A percentile compares a stretch with the other conserved stretches of the same genome.
Evolutionary conservation across 2,888 invertebrate genomes (phyloP).

Genomic region (Agrotis clavis): DNA sequence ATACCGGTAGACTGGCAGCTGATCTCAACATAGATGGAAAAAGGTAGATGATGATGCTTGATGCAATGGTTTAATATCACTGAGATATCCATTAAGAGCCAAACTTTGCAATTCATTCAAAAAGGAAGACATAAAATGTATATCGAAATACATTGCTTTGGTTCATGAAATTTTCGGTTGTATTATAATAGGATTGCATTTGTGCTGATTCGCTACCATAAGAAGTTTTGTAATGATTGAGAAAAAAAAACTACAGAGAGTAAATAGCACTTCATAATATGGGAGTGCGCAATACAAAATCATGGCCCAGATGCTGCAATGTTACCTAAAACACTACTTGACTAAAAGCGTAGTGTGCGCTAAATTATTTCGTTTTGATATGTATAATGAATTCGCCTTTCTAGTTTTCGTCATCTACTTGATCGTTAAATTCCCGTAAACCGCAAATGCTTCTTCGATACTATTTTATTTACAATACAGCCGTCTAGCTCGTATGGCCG

Average conservation of each 20-base stretch:
- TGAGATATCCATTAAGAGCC: no score
- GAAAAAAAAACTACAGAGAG: neutral
- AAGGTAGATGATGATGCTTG: no score
- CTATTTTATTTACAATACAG: conserved; percentile 1
- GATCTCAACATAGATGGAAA: no score
- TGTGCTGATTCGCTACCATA: neutral
- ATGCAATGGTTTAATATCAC: no score
- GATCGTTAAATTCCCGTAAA: conserved; percentile 12
- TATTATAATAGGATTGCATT: neutral
- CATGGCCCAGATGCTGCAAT: neutral
- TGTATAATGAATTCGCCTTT: neutral
- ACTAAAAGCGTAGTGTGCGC: conserved; percentile 3
- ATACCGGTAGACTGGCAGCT: no score
- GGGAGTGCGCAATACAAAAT: neutral
- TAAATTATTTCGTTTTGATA: conserved; percentile 3
- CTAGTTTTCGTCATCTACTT: neutral
- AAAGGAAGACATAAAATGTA: no score
- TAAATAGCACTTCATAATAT: neutral
- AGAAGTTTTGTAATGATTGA: neutral
- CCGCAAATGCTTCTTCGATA: neutral
- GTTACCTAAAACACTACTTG: neutral
- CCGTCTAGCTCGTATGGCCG: conserved; percentile 6
- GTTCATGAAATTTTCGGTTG: neutral
- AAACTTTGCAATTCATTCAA: no score
- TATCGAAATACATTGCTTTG: neutral